Conservation (phyloP, 2,888 invertebrate genomes). For the Cosmia trapezina region DNA sequence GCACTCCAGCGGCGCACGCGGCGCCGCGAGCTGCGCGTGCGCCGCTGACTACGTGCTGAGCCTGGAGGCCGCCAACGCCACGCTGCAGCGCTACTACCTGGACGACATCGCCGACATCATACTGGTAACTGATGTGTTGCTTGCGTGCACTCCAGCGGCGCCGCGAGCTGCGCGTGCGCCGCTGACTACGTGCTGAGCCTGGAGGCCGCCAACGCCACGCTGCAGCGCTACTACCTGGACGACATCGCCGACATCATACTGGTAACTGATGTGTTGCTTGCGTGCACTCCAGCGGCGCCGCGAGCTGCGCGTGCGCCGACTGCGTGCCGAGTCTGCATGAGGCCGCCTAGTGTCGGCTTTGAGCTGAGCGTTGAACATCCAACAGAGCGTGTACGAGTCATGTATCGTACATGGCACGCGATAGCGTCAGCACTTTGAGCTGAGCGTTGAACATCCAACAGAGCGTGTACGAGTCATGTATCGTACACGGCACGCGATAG, state of each 20-base stretch:
- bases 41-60: conserved; percentile 98
- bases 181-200: conserved; percentile 98
- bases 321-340: too few relatives aligned
- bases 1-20: conserved; percentile 94
- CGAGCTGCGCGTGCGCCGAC: too few relatives aligned
- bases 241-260: conserved; percentile 97
- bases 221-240: conserved; percentile 99
- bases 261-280: conserved; percentile 58
- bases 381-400: too few relatives aligned
- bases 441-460: too few relatives aligned
- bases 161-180: conserved; percentile 97
- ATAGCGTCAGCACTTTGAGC: too few relatives aligned
- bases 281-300: too few relatives aligned
- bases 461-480: too few relatives aligned
- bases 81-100: conserved; percentile 98
- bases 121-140: conserved; percentile 69
- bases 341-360: too few relatives aligned
- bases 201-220: conserved; percentile 98
- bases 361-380: too few relatives aligned
- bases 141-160: conserved; percentile 91
- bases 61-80: conserved; percentile 98
- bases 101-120: conserved; percentile 98
- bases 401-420: too few relatives aligned
- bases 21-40: conserved; percentile 97
- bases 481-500: too few relatives aligned